Base-by-base conservation (phyloP, 2,797 vertebrate species). In the Pipistrellus pygmaeus region DNA sequence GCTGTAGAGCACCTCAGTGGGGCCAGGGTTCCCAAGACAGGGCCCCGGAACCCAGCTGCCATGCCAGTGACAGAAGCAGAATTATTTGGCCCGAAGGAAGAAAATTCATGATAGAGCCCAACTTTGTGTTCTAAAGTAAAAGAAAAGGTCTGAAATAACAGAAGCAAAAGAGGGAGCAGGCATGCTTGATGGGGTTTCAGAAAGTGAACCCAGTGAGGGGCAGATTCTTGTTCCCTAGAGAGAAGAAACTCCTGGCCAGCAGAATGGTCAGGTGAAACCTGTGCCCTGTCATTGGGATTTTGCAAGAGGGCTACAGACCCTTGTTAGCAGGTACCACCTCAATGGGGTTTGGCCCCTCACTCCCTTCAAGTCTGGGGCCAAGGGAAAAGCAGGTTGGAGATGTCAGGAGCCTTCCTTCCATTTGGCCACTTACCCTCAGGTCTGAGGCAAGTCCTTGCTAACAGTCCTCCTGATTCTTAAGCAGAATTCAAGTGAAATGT, bases 401-500 rank as follows among this genome's bases (percentile, higher is more conserved):
- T 46, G 21, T 46, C 35, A 53, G 88, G 41, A 81, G 17, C 6
- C 53, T 41, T 80, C 32, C n/a, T 76, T 44, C 51, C 55, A 55
- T 48, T 64, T 51, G 38, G 35, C 68, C 69, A 35, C 76, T 57
- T 77, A 75, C 7, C 12, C 64, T 62, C 55, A 27, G 2, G 38
- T 72, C 66, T 57, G 48, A 84, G 60, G 62, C 38, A 38, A 77
- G 62, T 15, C 44, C 66, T 73, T 80, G 41, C 64, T 76, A 87
- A 80, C 32, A 93, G 51, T 8, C 66, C 60, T 95, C 62, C 8
- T 32, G 60, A 66, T 48, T 72, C 32, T 72, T 60, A 72, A 11
- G n/a, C 18, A 85, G 64, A 95, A 88, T 72, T 68, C 87, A 88
- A 32, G 41, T 38, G 55, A 95, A 88, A 44, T 4, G 2, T 46